Evolutionary conservation across 2,888 invertebrate species (phyloP).

Genomic region (Cryptocheilus praepositus): DNA sequence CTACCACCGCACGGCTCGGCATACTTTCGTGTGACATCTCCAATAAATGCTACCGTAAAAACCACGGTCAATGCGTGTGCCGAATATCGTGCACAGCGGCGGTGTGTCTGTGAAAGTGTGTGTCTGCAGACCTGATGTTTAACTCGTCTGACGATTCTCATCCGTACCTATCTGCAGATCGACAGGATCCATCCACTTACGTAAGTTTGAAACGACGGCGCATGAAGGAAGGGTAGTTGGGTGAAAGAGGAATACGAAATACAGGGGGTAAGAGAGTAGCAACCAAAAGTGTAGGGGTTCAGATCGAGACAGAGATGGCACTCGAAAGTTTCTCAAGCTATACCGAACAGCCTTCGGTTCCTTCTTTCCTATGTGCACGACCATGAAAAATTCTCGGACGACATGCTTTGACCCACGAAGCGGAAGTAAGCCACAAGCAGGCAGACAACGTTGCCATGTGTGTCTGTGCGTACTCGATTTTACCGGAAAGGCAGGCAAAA

Average conservation of each 20-base stretch:
- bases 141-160: too few relatives aligned
- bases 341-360: conserved; percentile 4
- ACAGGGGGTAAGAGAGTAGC: neutral
- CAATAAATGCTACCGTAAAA: conserved; percentile 31
- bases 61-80: conserved; percentile 11
- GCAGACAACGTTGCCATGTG: conserved; percentile 13
- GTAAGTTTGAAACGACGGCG: neutral
- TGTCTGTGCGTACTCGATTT: conserved; percentile 21
- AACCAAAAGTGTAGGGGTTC: neutral
- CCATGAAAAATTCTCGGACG: conserved; percentile 21
- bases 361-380: conserved; percentile 6
- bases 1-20: neutral
- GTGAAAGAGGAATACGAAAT: neutral
- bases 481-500: conserved; percentile 27
- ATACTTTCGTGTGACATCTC: conserved; percentile 22
- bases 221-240: neutral
- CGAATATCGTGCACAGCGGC: neutral
- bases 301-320: neutral
- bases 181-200: conserved; percentile 5
- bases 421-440: conserved; percentile 51
- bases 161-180: neutral
- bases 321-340: neutral
- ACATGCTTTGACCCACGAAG: conserved; percentile 56
- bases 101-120: too few relatives aligned
- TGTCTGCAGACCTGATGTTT: too few relatives aligned